Evolutionary conservation across 2,888 invertebrate genomes (phyloP), one percentile per base, ranked within the genome.

Genomic region (Synanthedon vespiformis): DNA sequence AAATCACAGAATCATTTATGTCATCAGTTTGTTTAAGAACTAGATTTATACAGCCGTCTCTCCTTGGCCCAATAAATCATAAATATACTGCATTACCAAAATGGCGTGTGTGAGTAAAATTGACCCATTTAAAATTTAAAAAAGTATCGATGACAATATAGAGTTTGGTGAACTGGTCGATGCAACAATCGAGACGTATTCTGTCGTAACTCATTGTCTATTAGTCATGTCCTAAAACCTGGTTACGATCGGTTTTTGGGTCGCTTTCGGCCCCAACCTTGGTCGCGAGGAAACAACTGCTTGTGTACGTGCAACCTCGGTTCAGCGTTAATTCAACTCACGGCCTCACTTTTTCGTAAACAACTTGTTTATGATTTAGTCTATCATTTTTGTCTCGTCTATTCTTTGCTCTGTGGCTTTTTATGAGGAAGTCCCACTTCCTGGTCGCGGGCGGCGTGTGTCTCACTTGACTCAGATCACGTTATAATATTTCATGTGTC

Each of bases 181-280:
- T 44, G 6, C 44, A 44, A 62, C 61, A 64, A 64, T 61, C 59
- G 59, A 58, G 64, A 62, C 65, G 65, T 60, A 63, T 68, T 63
- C 56, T 80, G 72, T 78, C 72, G 74, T 68, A 79, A 80, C 61
- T 68, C 56, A 77, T 79, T 78, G 77, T 80, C 63, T 68, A 77
- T 83, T 83, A 75, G 83, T 82, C 80, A 80, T 81, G 83, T 81
- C 76, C 80, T 64, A 75, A 75, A 79, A 80, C 62, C 65, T 63
- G 61, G 61, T 77, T 75, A 77, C 76, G 70, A 70, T 78, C 75
- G 73, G 70, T 70, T 77, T 80, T 71, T 71, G 71, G 72, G 68
- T 68, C 56, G 56, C 55, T 58, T 54, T 57, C 55, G 52, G 53
- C 22, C 50, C 22, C 72, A 73, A 67, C 77, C 77, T 77, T 77